phyloP scores from a whole-genome alignment of 2,888 invertebrate genomes.

The Lingula anatina region DNA sequence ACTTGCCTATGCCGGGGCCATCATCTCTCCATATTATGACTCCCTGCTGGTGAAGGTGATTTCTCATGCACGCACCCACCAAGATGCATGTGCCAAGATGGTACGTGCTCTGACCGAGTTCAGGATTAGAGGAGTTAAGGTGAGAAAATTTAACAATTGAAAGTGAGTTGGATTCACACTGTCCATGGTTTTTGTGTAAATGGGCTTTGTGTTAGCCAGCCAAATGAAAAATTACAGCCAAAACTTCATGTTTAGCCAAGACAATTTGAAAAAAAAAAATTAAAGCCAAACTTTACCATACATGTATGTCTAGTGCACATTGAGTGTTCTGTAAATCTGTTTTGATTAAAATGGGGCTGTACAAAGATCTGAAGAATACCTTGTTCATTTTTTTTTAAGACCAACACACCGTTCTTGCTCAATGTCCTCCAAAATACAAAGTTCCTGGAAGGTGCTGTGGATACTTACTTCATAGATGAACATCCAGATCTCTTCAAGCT shows the following conservation, averaged over 20 bases:
- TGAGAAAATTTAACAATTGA: too few species aligned
- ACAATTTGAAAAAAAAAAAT: too few species aligned
- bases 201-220: too few species aligned
- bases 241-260: too few species aligned
- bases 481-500: constrained; percentile 94
- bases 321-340: too few species aligned
- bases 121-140: constrained; percentile 94
- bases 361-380: too few species aligned
- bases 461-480: constrained; percentile 98
- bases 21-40: constrained; percentile 97
- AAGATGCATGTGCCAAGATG: constrained; percentile 92
- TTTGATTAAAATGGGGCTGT: too few species aligned
- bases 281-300: too few species aligned
- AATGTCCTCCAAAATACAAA: constrained; percentile 95
- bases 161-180: too few species aligned
- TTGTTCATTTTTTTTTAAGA: constrained; percentile 56
- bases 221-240: too few species aligned
- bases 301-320: too few species aligned
- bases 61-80: constrained; percentile 84
- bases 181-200: too few species aligned
- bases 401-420: constrained; percentile 95
- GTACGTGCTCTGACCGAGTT: constrained; percentile 92
- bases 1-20: constrained; percentile 92
- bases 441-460: constrained; percentile 89
- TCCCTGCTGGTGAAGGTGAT: constrained; percentile 95